These are phyloP conservation scores for Plecotus auritus DNA, from an alignment of 2,113 vertebrate species.

Conservation along the genomic window DNA sequence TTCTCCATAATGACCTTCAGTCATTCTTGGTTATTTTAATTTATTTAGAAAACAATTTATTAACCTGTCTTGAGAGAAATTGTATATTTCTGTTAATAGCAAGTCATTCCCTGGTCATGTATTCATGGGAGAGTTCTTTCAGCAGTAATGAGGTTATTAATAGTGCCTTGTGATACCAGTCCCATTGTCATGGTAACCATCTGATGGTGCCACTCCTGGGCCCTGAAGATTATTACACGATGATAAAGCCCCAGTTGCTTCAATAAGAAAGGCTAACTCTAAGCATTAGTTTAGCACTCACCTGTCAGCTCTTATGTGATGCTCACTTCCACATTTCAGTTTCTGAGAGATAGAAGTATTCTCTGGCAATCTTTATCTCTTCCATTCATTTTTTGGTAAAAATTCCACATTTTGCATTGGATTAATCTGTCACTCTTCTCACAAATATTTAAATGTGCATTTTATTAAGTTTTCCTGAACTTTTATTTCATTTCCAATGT, in stretches of 20 bases:
- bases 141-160: neutral
- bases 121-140: neutral
- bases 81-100: neutral
- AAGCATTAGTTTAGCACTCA: neutral
- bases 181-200: neutral
- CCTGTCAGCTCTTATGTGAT: neutral
- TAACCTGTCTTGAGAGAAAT: neutral
- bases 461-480: neutral
- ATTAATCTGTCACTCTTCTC: neutral
- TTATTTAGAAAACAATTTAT: constrained; percentile 27
- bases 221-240: neutral
- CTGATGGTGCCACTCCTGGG: neutral
- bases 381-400: neutral
- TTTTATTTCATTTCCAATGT: neutral
- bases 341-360: neutral
- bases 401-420: neutral
- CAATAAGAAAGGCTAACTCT: neutral
- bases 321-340: neutral
- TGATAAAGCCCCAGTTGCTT: neutral
- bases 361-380: neutral
- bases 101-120: neutral
- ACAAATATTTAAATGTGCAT: neutral
- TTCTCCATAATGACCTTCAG: neutral
- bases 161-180: neutral
- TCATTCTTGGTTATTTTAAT: constrained; percentile 15